phyloP scores from a whole-genome alignment of 2,113 vertebrate genomes.

The Nothobranchius kuhntae region DNA sequence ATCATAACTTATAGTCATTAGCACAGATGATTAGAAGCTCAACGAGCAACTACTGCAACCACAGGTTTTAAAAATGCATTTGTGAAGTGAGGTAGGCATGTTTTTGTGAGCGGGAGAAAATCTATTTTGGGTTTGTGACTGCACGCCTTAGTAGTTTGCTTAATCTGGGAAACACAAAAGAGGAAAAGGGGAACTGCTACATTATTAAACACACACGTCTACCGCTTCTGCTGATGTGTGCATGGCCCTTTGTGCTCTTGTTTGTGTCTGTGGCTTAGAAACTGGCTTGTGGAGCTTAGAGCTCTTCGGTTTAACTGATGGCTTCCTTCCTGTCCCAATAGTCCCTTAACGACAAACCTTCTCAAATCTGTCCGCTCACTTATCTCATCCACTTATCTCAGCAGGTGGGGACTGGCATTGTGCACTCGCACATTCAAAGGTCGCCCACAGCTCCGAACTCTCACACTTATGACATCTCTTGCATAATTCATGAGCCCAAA shows the following conservation, averaged over 20 bases:
- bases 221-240: constrained; percentile 49
- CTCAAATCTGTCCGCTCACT: constrained; percentile 28
- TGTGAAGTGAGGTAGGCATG: constrained; percentile 6
- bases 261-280: constrained; percentile 45
- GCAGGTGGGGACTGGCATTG: constrained; percentile 3
- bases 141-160: constrained; percentile 39
- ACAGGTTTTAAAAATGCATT: constrained; percentile 26
- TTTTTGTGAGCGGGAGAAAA: constrained; percentile 14
- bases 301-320: constrained; percentile 7
- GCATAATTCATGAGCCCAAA: constrained; percentile 64
- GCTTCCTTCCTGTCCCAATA: constrained; percentile 11
- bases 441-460: constrained; percentile 44
- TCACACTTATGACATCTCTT: constrained; percentile 55
- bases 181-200: constrained; percentile 44
- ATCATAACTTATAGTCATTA: not conserved
- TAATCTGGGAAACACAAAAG: constrained; percentile 64
- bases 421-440: constrained; percentile 37
- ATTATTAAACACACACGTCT: constrained; percentile 63
- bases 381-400: constrained; percentile 24
- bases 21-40: constrained; percentile 16
- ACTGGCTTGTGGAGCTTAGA: constrained; percentile 11
- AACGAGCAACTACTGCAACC: constrained; percentile 7
- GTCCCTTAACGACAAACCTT: not conserved
- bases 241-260: constrained; percentile 41
- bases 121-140: constrained; percentile 28